Evolutionary conservation across 2,888 invertebrate genomes (phyloP), one percentile per base, ranked within the genome.

Genomic region (Tiphia femorata): DNA sequence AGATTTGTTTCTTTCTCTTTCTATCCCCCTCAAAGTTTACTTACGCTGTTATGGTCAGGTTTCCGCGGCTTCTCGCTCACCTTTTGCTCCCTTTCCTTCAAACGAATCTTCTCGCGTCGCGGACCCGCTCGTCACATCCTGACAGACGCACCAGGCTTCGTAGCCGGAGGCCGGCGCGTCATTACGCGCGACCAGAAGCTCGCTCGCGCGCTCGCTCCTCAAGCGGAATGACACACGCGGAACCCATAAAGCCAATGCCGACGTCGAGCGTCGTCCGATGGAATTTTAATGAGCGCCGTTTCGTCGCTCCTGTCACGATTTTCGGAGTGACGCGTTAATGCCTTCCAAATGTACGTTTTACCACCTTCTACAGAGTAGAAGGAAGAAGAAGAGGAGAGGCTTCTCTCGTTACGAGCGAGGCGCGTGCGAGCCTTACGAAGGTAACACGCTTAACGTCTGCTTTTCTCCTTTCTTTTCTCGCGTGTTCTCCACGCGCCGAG

Each of bases 211-310:
- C 17, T 17, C 17, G 37, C 5, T 33, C 3, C n/a, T 10, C 37
- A 19, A 55, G 54, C 50, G 49, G 61, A 58, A 58, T 47, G 69
- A 64, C 60, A 73, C 71, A 73, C 71, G 61, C 65, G 71, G 71
- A 71, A 72, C 67, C 71, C 73, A 53, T 72, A 72, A 72, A 67
- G 61, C 58, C 63, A 61, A 65, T 50, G 51, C 14, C 56, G 20
- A n/a, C 25, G 7, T 10, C 27, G 16, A 17, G 25, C 17, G 12
- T 12, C 25, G 42, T 52, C 67, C 73, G 69, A 76, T 75, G 78
- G 78, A 78, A 79, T 79, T 78, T 79, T 79, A 78, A 79, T 78
- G 78, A 79, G 78, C 73, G 64, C 48, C 72, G 67, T 74, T 75
- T 67, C 73, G 69, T 72, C 73, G 72, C 64, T 67, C 61, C 65